These are phyloP conservation scores for Bombus huntii DNA, from an alignment of 1,140 invertebrate genomes.

Conservation along the genomic window DNA sequence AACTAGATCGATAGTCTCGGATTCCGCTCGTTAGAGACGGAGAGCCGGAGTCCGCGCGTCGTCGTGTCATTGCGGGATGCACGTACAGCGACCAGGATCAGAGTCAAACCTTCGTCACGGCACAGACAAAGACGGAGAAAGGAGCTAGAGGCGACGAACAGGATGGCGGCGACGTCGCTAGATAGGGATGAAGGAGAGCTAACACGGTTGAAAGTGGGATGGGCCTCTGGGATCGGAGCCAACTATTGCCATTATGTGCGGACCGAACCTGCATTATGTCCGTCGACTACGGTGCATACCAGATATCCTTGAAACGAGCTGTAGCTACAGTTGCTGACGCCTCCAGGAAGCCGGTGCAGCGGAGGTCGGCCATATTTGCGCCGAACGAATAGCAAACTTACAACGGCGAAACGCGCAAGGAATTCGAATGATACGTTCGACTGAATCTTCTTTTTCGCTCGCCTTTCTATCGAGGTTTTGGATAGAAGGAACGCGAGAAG, in stretches of 20 bases:
- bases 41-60: constrained; percentile 26
- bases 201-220: constrained; percentile 45
- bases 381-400: constrained; percentile 54
- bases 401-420: constrained; percentile 27
- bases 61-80: constrained; percentile 53
- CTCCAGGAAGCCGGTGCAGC: constrained; percentile 25
- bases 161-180: neutral
- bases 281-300: constrained; percentile 61
- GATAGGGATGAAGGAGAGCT: constrained; percentile 18
- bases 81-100: constrained; percentile 26
- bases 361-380: constrained; percentile 51
- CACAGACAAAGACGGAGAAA: neutral
- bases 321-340: constrained; percentile 57
- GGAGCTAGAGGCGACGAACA: neutral
- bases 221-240: constrained; percentile 69
- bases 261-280: constrained; percentile 68
- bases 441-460: neutral
- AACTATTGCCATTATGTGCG: constrained; percentile 74
- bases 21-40: constrained; percentile 61
- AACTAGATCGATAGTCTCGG: constrained; percentile 65
- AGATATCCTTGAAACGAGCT: constrained; percentile 67
- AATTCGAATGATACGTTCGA: constrained; percentile 51
- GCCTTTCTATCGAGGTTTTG: neutral
- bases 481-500: neutral
- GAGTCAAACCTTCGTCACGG: neutral